Base-by-base conservation (phyloP, 2,113 vertebrate genomes). In the Turnix velox region DNA sequence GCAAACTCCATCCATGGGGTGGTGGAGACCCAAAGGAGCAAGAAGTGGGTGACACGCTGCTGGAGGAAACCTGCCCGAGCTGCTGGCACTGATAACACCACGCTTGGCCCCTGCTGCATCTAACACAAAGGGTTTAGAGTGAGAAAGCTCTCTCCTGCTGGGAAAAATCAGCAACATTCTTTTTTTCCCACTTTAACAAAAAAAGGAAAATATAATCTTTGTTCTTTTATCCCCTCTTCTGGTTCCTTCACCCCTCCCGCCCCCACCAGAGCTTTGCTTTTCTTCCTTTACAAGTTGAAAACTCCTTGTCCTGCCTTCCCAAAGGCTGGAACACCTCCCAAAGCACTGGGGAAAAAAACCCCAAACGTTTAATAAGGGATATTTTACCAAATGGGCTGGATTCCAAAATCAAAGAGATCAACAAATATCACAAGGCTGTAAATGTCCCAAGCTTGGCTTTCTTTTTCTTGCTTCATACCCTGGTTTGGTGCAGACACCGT, bases 231-330 rank as follows among this genome's bases (percentile, higher is more conserved):
- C 31, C 23, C 13, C 11, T 10, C 18, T 82, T 63, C 39, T 49
- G 28, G 49, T 76, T 88, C 49, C 42, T 49, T 84, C 12, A 1
- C 3, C 31, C 10, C 14, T 3, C 17, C n/a, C n/a, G n/a, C n/a
- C n/a, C n/a, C n/a, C n/a, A n/a, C n/a, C n/a, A n/a, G n/a, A 76
- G 45, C 25, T 93, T 76, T 84, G 63, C 30, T 88, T 49, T 65
- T 61, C 14, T 49, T 61, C 67, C 55, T 58, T 80, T 35, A 33
- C 46, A 48, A 5, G 42, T 39, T 49, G n/a, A 76, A 68, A 87
- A 59, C 8, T 42, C n/a, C 42, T 80, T n/a, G 15, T n/a, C 31
- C 13, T 63, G 77, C n/a, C 4, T 0, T 71, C 45, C 46, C 46
- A 35, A 18, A 18, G 25, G 57, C 76, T 82, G 75, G 31, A 57